phyloP scores from a whole-genome alignment of 2,888 invertebrate genomes.

The Prenolepis imparis region DNA sequence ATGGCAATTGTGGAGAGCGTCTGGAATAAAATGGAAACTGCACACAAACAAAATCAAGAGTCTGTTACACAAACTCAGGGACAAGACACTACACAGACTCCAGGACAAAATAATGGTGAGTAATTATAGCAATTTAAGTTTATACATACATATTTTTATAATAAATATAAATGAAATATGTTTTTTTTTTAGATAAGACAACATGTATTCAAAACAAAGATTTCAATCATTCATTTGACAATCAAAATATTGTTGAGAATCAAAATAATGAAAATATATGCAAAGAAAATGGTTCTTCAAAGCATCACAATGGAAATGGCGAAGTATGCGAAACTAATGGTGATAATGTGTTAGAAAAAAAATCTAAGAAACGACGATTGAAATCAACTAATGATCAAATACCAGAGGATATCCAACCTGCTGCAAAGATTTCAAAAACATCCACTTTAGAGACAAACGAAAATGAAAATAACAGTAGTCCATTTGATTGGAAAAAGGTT shows the following conservation, averaged over 20 bases:
- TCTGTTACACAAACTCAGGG: constrained; percentile 24
- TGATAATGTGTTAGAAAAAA: constrained; percentile 53
- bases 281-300: constrained; percentile 76
- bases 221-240: background rate
- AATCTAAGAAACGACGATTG: constrained; percentile 76
- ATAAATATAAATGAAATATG: background rate
- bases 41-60: constrained; percentile 73
- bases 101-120: constrained; percentile 56
- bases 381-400: constrained; percentile 37
- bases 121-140: background rate
- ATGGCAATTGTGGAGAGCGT: constrained; percentile 89
- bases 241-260: constrained; percentile 76
- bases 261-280: constrained; percentile 81
- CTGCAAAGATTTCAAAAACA: constrained; percentile 39
- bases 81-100: constrained; percentile 28
- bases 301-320: constrained; percentile 56
- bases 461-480: constrained; percentile 54
- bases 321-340: constrained; percentile 26
- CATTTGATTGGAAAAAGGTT: constrained; percentile 80
- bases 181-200: constrained; percentile 33
- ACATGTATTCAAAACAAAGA: constrained; percentile 15
- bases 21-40: constrained; percentile 88
- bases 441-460: constrained; percentile 49
- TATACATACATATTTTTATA: background rate
- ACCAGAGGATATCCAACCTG: constrained; percentile 56